A percentile compares a stretch with the other conserved stretches of the same genome.
Conservation (phyloP, 1,140 invertebrate species). For the Drosophila obscura region DNA sequence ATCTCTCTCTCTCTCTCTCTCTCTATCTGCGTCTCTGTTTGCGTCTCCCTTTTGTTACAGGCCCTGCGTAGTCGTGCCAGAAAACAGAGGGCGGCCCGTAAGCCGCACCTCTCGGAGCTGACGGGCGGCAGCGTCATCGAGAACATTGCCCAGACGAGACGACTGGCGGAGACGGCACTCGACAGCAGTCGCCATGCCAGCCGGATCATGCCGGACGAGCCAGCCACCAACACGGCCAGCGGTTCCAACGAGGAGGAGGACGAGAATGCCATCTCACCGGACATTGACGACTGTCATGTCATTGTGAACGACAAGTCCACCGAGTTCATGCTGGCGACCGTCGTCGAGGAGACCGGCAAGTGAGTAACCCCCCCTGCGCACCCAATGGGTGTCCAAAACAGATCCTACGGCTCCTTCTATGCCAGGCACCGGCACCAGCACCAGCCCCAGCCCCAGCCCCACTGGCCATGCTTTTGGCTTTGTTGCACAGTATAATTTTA, state of each 20-base stretch:
- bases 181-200: constrained; percentile 87
- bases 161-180: constrained; percentile 92
- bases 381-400: not conserved
- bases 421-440: no score
- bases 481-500: constrained; percentile 12
- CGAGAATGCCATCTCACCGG: constrained; percentile 86
- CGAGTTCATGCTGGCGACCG: constrained; percentile 93
- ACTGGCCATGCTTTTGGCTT: not conserved
- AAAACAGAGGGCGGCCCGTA: constrained; percentile 90
- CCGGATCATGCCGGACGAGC: constrained; percentile 86
- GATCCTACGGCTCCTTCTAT: no score
- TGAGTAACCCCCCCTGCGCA: constrained; percentile 69
- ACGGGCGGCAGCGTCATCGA: constrained; percentile 94
- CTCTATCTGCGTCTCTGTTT: not conserved
- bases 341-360: constrained; percentile 91
- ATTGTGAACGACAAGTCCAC: constrained; percentile 95
- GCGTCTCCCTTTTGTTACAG: constrained; percentile 62
- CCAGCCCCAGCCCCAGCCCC: no score
- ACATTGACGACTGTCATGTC: constrained; percentile 90
- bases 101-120: constrained; percentile 88
- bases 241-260: constrained; percentile 94
- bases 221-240: constrained; percentile 95
- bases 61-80: constrained; percentile 91
- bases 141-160: constrained; percentile 92
- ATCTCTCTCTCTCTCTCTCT: not conserved